A percentile compares a stretch with the other conserved stretches of the same genome.
phyloP scores from a whole-genome alignment of 2,113 vertebrate species.

The Empidonax traillii region DNA sequence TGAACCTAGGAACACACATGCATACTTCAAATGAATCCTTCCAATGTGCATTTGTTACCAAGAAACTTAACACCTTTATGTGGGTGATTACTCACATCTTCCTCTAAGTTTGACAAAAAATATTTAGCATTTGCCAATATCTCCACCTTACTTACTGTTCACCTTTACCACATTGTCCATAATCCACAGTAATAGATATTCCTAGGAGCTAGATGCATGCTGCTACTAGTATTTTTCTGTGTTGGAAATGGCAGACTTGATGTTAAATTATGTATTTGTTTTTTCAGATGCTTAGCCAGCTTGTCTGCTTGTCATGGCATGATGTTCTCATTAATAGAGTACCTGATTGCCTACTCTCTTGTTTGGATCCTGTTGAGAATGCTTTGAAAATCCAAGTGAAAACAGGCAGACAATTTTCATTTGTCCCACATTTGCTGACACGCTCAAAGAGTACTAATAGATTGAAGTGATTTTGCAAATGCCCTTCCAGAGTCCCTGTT shows the following conservation, averaged over 20 bases:
- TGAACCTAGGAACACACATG: background rate
- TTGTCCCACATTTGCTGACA: constrained; percentile 23
- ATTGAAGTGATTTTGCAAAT: constrained; percentile 20
- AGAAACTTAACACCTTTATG: background rate
- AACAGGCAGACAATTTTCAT: background rate
- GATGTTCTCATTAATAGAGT: background rate
- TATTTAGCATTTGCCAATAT: background rate
- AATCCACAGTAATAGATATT: background rate
- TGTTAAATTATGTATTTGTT: background rate
- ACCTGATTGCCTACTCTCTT: background rate
- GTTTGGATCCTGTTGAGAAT: background rate
- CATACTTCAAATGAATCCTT: background rate
- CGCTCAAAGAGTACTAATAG: background rate
- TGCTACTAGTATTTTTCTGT: background rate
- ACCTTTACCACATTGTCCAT: background rate
- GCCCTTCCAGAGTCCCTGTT: background rate
- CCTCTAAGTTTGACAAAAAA: background rate
- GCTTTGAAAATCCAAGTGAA: constrained; percentile 13
- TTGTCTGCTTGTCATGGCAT: background rate
- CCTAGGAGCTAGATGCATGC: background rate
- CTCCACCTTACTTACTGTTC: background rate
- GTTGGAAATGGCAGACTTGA: background rate
- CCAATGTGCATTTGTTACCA: background rate
- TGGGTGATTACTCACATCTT: background rate
- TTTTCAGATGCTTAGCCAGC: background rate